Base-by-base conservation (phyloP, 92 coral and sea anemone genomes). In the Phenganax marumi region DNA sequence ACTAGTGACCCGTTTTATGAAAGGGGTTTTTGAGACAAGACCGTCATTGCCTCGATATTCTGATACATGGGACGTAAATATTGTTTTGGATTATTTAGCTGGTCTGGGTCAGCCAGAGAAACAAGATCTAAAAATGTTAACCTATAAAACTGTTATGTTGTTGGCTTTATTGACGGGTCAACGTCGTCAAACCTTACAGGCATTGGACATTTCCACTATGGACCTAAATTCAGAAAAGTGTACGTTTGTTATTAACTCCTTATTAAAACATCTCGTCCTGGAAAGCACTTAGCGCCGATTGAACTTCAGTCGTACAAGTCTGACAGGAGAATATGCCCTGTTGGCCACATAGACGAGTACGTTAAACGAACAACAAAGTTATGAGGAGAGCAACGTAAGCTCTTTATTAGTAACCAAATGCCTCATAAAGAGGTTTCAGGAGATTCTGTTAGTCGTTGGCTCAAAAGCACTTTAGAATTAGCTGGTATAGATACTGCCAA, bases 401-500 rank as follows among this genome's bases (percentile, higher is more conserved):
- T 71, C 23, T 79, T 85, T 24, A 43, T 88, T 60, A 81, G 85
- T 81, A 48, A 69, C 70, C 70, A 63, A 63, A 63, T 12, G 23
- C 70, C 70, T 25, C 22, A 63, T 25, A 63, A 63, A 25, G 80
- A 77, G 47, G 79, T 77, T 17, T 79, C 85, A 22, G 43, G 80
- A 65, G 88, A 80, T 14, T 70, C 85, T 33, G 66, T 66, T 6
- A 61, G 50, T 68, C 70, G 82, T 46, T 80, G 61, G 88, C 52
- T 85, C 43, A 85, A 86, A 81, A 25, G 25, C 17, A 47, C 64
- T 18, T 49, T 80, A 75, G 56, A 55, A 21, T 50, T n/a, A 14
- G 80, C 89, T 10, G 77, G 73, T 43, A 80, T 71, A 33, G 85
- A 86, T 69, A 79, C 77, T 52, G 7, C 73, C 7, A 62, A 68